These are phyloP conservation scores for Lordiphosa mommai DNA, from an alignment of 1,140 invertebrate genomes.

Conservation along the genomic window DNA sequence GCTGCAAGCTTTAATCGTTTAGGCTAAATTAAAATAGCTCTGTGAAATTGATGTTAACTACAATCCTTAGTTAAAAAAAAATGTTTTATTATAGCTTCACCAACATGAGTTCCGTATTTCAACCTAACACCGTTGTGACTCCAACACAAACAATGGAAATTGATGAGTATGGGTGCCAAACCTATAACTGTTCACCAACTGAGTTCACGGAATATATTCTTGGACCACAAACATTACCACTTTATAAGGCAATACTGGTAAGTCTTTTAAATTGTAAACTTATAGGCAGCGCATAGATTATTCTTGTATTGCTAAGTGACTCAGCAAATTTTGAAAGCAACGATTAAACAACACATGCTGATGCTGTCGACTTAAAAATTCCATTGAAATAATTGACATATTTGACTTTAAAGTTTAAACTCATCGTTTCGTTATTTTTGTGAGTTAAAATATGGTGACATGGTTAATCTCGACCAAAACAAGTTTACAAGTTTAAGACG, in stretches of 20 bases:
- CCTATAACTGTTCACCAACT: slow-evolving; percentile 81
- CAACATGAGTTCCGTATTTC: slow-evolving; percentile 1
- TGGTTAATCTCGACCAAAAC: too few relatives aligned
- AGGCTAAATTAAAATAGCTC: not conserved
- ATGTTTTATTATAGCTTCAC: not conserved
- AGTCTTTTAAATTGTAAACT: slow-evolving; percentile 18
- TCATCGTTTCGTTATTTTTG: too few relatives aligned
- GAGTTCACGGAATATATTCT: slow-evolving; percentile 81
- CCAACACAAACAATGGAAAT: slow-evolving; percentile 10
- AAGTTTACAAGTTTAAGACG: too few relatives aligned
- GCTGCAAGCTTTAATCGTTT: not conserved
- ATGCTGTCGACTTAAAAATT: not conserved
- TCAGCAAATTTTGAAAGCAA: too few relatives aligned
- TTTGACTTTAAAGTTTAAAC: too few relatives aligned
- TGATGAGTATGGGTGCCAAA: slow-evolving; percentile 36
- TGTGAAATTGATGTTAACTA: not conserved
- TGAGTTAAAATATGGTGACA: too few relatives aligned
- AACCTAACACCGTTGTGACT: slow-evolving; percentile 7
- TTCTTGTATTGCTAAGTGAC: too few relatives aligned
- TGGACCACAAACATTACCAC: slow-evolving; percentile 80
- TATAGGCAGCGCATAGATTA: too few relatives aligned
- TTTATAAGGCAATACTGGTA: slow-evolving; percentile 80
- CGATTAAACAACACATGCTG: too few relatives aligned
- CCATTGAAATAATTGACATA: too few relatives aligned
- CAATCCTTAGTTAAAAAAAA: not conserved